Evolutionary conservation across 30 jellyfish, hydroid and myxozoan genomes (phyloP).

Genomic region (Pelagia noctiluca): DNA sequence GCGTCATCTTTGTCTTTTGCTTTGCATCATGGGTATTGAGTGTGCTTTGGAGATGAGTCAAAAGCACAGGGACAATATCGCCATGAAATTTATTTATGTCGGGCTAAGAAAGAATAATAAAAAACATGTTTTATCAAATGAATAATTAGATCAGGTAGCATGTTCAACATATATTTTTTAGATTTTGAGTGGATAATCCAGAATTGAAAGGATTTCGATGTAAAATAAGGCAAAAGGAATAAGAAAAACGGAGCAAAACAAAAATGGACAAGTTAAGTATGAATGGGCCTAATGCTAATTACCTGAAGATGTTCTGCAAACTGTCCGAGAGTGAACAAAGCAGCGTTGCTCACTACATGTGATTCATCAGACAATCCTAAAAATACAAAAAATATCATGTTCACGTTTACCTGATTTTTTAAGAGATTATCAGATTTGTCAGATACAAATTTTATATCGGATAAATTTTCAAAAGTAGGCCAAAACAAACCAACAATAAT

Average conservation of each 20-base stretch:
- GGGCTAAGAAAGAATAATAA: slow-evolving; percentile 71
- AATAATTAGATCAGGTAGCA: too few relatives aligned
- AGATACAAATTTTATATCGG: too few relatives aligned
- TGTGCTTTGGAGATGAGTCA: slow-evolving; percentile 66
- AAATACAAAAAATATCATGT: not conserved
- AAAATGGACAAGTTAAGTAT: too few relatives aligned
- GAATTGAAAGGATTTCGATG: too few relatives aligned
- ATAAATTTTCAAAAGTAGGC: not conserved
- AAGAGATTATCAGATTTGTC: too few relatives aligned
- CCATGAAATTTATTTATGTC: slow-evolving; percentile 75
- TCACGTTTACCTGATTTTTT: too few relatives aligned
- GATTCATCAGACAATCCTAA: slow-evolving; percentile 85
- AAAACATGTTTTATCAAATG: too few relatives aligned
- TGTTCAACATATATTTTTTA: too few relatives aligned
- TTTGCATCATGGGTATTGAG: slow-evolving; percentile 54
- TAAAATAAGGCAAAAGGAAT: too few relatives aligned
- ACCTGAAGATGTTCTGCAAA: slow-evolving; percentile 91
- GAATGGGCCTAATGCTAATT: too few relatives aligned
- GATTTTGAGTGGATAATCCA: too few relatives aligned
- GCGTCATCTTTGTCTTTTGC: slow-evolving; percentile 77
- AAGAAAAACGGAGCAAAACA: too few relatives aligned
- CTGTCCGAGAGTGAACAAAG: slow-evolving; percentile 90
- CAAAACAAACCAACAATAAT: not conserved
- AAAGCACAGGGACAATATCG: slow-evolving; percentile 73
- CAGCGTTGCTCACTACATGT: slow-evolving; percentile 85